These are phyloP conservation scores for Ctena decussata DNA, from an alignment of 2,888 invertebrate species.

Conservation along the genomic window DNA sequence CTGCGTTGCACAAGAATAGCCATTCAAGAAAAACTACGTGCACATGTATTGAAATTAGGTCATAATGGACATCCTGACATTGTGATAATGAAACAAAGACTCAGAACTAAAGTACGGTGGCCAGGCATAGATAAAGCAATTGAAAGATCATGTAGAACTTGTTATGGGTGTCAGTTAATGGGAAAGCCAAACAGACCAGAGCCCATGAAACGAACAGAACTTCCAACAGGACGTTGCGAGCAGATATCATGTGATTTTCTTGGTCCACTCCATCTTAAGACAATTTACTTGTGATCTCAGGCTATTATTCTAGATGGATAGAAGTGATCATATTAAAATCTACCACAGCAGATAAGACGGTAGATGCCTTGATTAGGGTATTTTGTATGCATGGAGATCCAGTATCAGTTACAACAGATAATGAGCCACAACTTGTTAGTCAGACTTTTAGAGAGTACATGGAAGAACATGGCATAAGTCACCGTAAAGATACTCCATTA, in stretches of 20 bases:
- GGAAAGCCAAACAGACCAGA: slow-evolving; percentile 55
- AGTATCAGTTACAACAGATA: slow-evolving; percentile 33
- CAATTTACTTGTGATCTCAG: slow-evolving; percentile 12
- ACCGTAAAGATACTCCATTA: slow-evolving; percentile 39
- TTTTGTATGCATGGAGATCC: slow-evolving; percentile 30
- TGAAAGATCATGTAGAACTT: slow-evolving; percentile 46
- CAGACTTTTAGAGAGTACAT: slow-evolving; percentile 21
- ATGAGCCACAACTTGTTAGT: slow-evolving; percentile 48
- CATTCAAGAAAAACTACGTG: slow-evolving; percentile 49
- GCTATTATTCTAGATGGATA: slow-evolving; percentile 23
- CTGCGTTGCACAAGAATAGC: slow-evolving; percentile 59
- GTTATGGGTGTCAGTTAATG: no score
- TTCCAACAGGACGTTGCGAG: slow-evolving; percentile 45
- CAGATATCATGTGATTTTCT: slow-evolving; percentile 44
- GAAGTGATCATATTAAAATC: slow-evolving; percentile 14
- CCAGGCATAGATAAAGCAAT: slow-evolving; percentile 66
- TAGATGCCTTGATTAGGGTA: neutral
- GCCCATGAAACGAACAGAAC: slow-evolving; percentile 45
- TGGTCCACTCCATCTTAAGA: slow-evolving; percentile 31
- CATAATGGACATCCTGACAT: slow-evolving; percentile 67
- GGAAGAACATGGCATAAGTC: slow-evolving; percentile 34
- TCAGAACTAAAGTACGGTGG: no score
- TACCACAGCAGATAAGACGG: neutral
- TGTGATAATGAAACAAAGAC: no score
- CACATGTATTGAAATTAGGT: slow-evolving; percentile 42